phyloP scores from a whole-genome alignment of 2,113 vertebrate species.

The Nibea albiflora region DNA sequence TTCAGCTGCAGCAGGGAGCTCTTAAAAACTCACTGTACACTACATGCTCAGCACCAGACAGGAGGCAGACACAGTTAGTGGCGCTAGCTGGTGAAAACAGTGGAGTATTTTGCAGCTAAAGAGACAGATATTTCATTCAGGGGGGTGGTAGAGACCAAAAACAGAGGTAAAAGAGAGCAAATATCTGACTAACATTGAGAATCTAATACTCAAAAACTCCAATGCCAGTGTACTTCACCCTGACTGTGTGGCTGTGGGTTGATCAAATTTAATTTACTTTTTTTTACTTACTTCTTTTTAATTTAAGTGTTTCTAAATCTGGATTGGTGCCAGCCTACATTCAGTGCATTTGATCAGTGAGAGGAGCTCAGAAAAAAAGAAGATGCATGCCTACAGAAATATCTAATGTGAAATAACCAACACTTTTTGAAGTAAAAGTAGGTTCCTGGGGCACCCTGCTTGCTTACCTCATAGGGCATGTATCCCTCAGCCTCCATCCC shows the following conservation, averaged over 20 bases:
- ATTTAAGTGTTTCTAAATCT: neutral
- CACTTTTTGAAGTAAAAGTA: neutral
- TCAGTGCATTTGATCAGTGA: neutral
- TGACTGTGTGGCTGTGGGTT: neutral
- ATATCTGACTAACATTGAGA: too few species aligned
- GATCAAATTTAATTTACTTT: neutral
- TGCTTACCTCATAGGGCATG: too few species aligned
- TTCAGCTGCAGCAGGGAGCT: neutral
- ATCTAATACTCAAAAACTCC: too few species aligned
- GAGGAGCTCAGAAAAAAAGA: neutral
- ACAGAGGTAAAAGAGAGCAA: too few species aligned
- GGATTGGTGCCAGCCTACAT: neutral
- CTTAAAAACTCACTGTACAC: neutral
- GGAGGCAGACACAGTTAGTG: neutral
- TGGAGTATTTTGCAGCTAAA: neutral
- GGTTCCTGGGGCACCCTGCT: too few species aligned
- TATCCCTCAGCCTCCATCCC: too few species aligned
- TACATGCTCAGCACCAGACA: neutral
- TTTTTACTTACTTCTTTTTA: too few species aligned
- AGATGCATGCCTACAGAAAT: too few species aligned
- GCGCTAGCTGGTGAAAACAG: neutral
- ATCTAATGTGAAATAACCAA: neutral
- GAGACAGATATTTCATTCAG: too few species aligned
- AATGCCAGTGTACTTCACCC: too few species aligned
- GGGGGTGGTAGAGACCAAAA: too few species aligned